Percentiles rank a stretch among this genome's conserved stretches.
phyloP scores from a whole-genome alignment of 1,140 invertebrate species.

The Nomia melanderi region DNA sequence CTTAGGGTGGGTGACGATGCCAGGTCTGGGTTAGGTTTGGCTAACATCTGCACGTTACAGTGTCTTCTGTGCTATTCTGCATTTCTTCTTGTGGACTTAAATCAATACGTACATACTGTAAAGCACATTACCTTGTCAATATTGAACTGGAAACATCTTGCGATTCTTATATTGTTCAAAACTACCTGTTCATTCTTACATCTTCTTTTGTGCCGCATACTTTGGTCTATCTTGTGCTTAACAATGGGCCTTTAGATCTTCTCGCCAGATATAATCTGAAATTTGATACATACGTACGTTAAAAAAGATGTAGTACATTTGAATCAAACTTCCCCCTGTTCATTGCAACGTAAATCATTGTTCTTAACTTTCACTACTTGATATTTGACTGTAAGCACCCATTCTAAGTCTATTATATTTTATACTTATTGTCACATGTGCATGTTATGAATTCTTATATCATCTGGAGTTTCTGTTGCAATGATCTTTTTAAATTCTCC shows the following conservation, averaged over 20 bases:
- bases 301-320: background rate
- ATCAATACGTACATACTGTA: background rate
- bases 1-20: constrained; percentile 43
- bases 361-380: no score
- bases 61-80: background rate
- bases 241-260: background rate
- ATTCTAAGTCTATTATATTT: background rate
- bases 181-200: background rate
- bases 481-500: no score
- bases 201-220: background rate
- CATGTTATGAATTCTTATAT: background rate
- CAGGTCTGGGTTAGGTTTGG: constrained; percentile 39
- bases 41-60: constrained; percentile 9
- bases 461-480: background rate
- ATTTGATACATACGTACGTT: background rate
- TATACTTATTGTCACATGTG: background rate
- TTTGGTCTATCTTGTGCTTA: background rate
- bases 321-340: background rate
- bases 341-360: background rate
- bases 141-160: background rate
- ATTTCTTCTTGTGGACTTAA: background rate
- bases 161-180: background rate
- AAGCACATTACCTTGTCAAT: background rate
- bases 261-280: background rate
- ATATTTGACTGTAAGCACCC: background rate